These are phyloP conservation scores for Diorhabda carinulata DNA, from an alignment of 1,140 invertebrate genomes.

Conservation along the genomic window DNA sequence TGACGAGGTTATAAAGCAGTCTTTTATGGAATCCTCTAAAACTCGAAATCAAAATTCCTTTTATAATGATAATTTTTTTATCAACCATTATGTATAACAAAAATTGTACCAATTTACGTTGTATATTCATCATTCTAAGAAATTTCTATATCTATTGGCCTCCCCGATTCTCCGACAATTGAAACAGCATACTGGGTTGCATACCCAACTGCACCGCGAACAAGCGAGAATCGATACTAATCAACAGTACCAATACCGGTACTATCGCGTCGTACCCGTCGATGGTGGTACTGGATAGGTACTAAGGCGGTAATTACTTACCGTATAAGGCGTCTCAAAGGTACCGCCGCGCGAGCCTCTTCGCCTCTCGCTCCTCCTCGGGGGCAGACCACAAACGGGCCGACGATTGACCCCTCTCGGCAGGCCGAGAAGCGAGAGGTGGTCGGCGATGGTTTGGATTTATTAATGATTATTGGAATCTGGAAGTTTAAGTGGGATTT, in stretches of 20 bases:
- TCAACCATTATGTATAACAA: too few relatives aligned
- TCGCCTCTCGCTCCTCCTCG: slow-evolving; percentile 27
- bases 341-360: slow-evolving; percentile 43
- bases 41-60: too few relatives aligned
- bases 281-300: slow-evolving; percentile 39
- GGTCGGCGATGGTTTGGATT: slow-evolving; percentile 22
- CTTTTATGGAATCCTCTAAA: too few relatives aligned
- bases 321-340: slow-evolving; percentile 49
- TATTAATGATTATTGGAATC: slow-evolving; percentile 43
- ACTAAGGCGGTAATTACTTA: slow-evolving; percentile 46
- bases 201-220: background rate
- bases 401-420: slow-evolving; percentile 19
- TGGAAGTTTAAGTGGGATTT: background rate
- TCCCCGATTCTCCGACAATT: too few relatives aligned
- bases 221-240: background rate
- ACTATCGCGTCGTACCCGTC: slow-evolving; percentile 11
- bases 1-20: too few relatives aligned
- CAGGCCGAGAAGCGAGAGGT: slow-evolving; percentile 19
- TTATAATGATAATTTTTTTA: too few relatives aligned
- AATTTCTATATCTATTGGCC: too few relatives aligned
- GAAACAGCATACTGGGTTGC: background rate
- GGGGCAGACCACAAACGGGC: slow-evolving; percentile 28
- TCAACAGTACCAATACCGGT: background rate
- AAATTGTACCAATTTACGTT: too few relatives aligned
- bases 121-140: too few relatives aligned